Percentiles rank a stretch among this genome's conserved stretches.
Evolutionary conservation across 2,797 vertebrate species (phyloP).

Genomic region (Pangasius macronema): DNA sequence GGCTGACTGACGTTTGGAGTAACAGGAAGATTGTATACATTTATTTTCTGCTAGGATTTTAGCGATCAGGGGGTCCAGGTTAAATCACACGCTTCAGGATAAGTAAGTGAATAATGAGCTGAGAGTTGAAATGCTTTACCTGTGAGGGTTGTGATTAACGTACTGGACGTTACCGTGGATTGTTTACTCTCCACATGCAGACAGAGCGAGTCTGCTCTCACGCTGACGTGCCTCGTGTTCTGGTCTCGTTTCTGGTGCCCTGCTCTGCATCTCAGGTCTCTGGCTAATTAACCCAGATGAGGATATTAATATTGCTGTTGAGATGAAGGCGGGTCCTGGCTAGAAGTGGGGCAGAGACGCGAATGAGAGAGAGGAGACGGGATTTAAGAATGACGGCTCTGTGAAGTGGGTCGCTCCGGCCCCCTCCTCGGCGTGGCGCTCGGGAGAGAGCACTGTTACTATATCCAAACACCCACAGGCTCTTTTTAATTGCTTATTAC

Average conservation of each 20-base stretch:
- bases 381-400: constrained; percentile 71
- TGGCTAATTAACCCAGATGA: constrained; percentile 82
- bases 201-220: constrained; percentile 36
- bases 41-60: background rate
- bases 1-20: background rate
- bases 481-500: constrained; percentile 73
- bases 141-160: background rate
- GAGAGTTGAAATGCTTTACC: background rate
- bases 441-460: constrained; percentile 70
- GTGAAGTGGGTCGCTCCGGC: constrained; percentile 74
- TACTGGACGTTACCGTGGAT: background rate
- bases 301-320: constrained; percentile 73
- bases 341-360: constrained; percentile 70
- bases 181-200: constrained; percentile 43
- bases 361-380: constrained; percentile 55
- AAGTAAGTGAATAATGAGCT: background rate
- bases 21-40: background rate
- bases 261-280: constrained; percentile 61
- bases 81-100: background rate
- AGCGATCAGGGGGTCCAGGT: background rate
- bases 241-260: constrained; percentile 70
- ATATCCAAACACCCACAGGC: constrained; percentile 72
- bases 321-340: constrained; percentile 75
- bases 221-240: constrained; percentile 58
- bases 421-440: constrained; percentile 59